phyloP scores from a whole-genome alignment of 2,797 vertebrate species.

The Gallirallus australis region DNA sequence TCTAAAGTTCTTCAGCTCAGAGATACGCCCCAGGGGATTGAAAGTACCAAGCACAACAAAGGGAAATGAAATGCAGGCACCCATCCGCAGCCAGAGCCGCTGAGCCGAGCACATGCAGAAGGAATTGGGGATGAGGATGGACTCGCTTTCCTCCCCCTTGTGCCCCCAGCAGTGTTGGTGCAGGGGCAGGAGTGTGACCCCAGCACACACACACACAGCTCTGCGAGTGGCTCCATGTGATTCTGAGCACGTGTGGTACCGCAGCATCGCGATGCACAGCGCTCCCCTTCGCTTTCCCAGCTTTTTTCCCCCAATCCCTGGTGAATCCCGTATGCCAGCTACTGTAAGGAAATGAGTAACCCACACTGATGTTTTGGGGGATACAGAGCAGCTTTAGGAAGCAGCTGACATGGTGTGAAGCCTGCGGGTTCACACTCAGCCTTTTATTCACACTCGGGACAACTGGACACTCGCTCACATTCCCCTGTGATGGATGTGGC shows the following conservation, averaged over 20 bases:
- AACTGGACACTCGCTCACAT: slow-evolving; percentile 2
- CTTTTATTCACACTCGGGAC: neutral
- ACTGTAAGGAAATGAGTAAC: accelerated
- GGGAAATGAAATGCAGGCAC: neutral
- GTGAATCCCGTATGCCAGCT: accelerated
- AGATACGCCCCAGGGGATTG: slow-evolving; percentile 40
- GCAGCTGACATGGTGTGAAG: neutral
- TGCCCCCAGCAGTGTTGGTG: neutral
- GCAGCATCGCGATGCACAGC: accelerated
- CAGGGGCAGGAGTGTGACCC: neutral
- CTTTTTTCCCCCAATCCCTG: accelerated
- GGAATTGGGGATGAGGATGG: neutral
- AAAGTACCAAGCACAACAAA: slow-evolving; percentile 29
- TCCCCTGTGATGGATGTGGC: slow-evolving; percentile 1
- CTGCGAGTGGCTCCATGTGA: accelerated
- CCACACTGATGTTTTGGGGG: accelerated
- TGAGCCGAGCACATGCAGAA: neutral
- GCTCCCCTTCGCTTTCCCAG: neutral
- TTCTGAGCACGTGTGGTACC: accelerated
- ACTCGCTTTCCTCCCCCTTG: neutral
- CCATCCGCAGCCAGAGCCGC: too few relatives aligned
- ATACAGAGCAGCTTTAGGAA: neutral
- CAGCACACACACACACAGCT: neutral
- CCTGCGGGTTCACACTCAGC: neutral
- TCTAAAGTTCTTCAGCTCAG: slow-evolving; percentile 46